Evolutionary conservation across 2,888 invertebrate genomes (phyloP).

Genomic region (Adela reaumurella): DNA sequence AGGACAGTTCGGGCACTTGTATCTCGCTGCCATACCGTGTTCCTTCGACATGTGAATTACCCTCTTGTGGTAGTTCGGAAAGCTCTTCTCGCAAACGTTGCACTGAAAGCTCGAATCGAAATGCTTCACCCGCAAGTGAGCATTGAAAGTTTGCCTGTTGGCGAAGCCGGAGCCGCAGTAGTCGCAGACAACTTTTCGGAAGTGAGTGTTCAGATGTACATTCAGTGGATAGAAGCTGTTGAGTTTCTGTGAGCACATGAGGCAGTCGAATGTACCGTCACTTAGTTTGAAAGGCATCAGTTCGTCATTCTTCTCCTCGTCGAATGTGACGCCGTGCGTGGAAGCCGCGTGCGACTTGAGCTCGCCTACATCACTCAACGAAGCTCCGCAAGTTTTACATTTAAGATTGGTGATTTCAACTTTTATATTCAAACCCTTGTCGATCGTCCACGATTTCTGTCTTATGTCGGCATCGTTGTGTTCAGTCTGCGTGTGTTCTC

Average conservation of each 20-base stretch:
- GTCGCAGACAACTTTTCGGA: conserved; percentile 3
- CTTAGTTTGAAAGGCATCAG: background rate
- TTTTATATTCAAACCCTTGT: conserved; percentile 21
- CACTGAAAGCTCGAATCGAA: background rate
- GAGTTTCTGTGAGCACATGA: conserved; percentile 28
- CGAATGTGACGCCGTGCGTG: background rate
- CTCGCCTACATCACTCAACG: background rate
- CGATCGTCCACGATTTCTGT: no score
- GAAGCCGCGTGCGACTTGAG: background rate
- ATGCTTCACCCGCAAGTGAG: background rate
- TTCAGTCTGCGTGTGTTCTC: background rate
- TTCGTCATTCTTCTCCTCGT: background rate
- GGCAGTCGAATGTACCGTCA: conserved; percentile 20
- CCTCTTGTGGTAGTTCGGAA: background rate
- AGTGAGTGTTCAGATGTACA: conserved; percentile 4
- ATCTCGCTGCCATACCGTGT: background rate
- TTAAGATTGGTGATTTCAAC: conserved; percentile 39
- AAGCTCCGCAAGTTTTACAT: conserved; percentile 29
- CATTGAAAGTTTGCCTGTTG: background rate
- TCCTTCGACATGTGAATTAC: background rate
- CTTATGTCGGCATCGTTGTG: background rate
- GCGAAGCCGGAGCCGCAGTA: conserved; percentile 3
- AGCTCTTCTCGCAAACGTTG: background rate
- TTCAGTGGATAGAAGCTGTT: conserved; percentile 29
- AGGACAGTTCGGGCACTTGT: conserved; percentile 41